Conservation (phyloP, 2,797 vertebrate genomes). For the Astyanax mexicanus region DNA sequence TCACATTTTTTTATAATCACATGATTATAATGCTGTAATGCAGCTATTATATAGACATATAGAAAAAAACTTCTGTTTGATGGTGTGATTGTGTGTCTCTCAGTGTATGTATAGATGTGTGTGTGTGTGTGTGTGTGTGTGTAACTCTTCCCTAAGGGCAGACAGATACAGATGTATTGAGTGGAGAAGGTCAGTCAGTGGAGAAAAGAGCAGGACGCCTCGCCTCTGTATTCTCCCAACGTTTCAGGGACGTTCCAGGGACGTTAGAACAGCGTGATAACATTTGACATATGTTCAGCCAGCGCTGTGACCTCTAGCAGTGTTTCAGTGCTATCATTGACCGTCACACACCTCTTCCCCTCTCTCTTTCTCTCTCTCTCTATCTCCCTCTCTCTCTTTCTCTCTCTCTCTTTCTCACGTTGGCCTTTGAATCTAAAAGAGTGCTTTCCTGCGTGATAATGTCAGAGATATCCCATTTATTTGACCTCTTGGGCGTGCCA, state of each 20-base stretch:
- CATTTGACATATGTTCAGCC: constrained; percentile 26
- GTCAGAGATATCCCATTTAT: constrained; percentile 48
- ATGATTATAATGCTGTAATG: too few relatives aligned
- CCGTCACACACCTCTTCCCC: not conserved
- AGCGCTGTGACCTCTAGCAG: constrained; percentile 36
- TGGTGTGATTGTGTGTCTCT: too few relatives aligned
- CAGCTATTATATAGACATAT: too few relatives aligned
- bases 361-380: constrained; percentile 11
- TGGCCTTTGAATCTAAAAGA: constrained; percentile 32
- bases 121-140: constrained; percentile 10
- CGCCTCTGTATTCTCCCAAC: constrained; percentile 19
- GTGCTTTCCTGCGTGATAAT: constrained; percentile 45
- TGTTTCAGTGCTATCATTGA: not conserved
- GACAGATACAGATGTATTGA: constrained; percentile 31
- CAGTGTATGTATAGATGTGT: not conserved
- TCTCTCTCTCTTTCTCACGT: not conserved
- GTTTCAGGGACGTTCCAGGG: not conserved
- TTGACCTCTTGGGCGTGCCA: constrained; percentile 43
- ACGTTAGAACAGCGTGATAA: constrained; percentile 25
- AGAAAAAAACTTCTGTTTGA: too few relatives aligned
- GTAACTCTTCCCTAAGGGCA: not conserved
- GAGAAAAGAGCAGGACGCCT: constrained; percentile 8
- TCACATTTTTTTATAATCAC: too few relatives aligned
- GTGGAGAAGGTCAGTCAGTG: constrained; percentile 8
- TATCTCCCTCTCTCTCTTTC: constrained; percentile 14